Conservation (phyloP, 1,140 invertebrate species). For the Glomeris maerens region DNA sequence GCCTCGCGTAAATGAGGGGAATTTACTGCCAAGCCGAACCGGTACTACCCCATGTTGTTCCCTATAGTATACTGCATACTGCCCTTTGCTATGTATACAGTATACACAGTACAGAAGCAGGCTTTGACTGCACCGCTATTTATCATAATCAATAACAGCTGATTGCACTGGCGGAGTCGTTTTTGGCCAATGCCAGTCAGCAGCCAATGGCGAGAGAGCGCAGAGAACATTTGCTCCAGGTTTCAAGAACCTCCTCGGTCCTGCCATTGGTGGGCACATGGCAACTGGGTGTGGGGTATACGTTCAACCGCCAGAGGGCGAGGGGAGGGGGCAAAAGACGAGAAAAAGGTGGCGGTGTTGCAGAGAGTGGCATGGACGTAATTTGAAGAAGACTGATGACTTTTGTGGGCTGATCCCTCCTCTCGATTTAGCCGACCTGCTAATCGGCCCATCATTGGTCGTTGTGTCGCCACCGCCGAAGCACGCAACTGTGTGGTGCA, state of each 20-base stretch:
- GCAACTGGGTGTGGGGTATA: too few species aligned
- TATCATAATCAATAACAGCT: slow-evolving; percentile 7
- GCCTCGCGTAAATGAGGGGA: too few species aligned
- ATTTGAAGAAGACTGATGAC: not conserved
- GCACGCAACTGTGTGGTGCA: too few species aligned
- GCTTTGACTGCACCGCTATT: too few species aligned
- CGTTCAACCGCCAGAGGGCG: not conserved
- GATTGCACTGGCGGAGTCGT: not conserved
- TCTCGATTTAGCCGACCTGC: not conserved
- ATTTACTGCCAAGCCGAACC: too few species aligned
- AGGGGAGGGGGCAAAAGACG: not conserved
- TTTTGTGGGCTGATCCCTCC: not conserved
- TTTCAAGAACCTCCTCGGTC: not conserved
- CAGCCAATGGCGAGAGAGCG: not conserved
- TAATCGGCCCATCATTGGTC: not conserved
- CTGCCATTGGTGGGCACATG: too few species aligned
- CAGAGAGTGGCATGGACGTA: not conserved
- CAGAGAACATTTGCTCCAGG: not conserved
- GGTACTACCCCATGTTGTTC: too few species aligned
- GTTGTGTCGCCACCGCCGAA: too few species aligned
- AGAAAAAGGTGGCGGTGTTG: not conserved
- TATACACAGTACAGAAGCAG: too few species aligned
- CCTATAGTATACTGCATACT: too few species aligned
- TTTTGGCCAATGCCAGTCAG: not conserved
- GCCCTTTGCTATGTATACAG: too few species aligned